Base-by-base conservation (phyloP, 2,797 vertebrate species). In the Enteromius trimaculatus region DNA sequence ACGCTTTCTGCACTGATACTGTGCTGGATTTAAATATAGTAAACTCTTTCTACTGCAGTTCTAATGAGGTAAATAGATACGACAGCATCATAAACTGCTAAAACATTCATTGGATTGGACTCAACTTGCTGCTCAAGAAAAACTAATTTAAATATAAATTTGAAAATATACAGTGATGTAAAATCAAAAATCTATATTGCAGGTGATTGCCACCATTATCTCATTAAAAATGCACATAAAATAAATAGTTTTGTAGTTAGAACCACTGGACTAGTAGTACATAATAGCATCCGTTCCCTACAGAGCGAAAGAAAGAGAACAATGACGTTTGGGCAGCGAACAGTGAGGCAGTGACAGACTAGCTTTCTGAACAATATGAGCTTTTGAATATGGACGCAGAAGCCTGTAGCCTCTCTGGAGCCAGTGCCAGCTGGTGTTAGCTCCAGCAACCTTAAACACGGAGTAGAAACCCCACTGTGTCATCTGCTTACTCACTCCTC, bases 251-350 rank as follows among this genome's bases (percentile, higher is more conserved):
- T 37, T 9, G 17, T 66, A 37, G 31, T 66, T 34, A 19, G 2
- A 66, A 37, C 31, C 31, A 66, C 7, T 66, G 64, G 64, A 34
- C 8, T 34, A 66, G 17, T 21, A 31, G 6, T 17, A 31, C 7
- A 17, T 65, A 29, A 62, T 62, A 19, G 34, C 31, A 66, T 66
- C 1, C 10, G 19, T 66, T 66, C 31, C 64, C 17, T 17, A 66
- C 31, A 44, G n/a, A 26, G 13, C 1, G 5, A 47, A 8, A 89
- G 90, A 91, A 89, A 91, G 88, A 92, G 94, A 95, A 97, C 96
- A 98, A 97, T 97, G 94, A 95, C 95, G 95, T 95, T 93, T 95
- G 95, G 96, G 90, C 93, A 89, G 94, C 94, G 93, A 93, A 93
- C 95, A 93, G 92, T 89, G 88, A 66, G 84, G 90, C 92, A 94